Evolutionary conservation across 2,797 vertebrate genomes (phyloP), one percentile per base, ranked within the genome.

Genomic region (Columba guinea): DNA sequence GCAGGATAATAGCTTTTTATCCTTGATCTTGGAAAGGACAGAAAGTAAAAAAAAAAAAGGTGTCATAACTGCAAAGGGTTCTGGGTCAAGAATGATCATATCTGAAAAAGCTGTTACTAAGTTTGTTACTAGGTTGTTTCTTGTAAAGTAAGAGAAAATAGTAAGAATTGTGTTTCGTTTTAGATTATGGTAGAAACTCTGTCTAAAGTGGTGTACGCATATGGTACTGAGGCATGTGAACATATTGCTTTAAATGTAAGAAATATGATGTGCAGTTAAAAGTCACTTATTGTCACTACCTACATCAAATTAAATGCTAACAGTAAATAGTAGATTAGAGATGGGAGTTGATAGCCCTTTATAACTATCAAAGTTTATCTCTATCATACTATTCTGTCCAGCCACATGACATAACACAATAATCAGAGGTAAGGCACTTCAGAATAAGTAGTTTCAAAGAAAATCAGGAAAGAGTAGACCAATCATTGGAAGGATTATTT

Each of bases 11-110:
- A 24, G 15, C 41, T 69, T 68, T 85, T 89, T 81, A 80, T 93
- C 88, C 85, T 92, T 95, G 87, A 93, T 94, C 85, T 89, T 69
- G 32, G 71, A 83, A 89, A 83, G 37, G 68, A 79, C 34, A 88
- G 75, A 59, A 21, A 28, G 56, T 34, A 93, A 74, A 87, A 91
- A 90, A 37, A 37, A 37, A 46, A 41, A 18, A 44, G 16, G 10
- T 67, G 70, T 88, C 70, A 6, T 76, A 87, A 51, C 67, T 63
- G 67, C 7, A 2, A 49, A 41, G 39, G 5, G 21, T 90, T 90
- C 77, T 94, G 64, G 67, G 60, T 94, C 77, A 82, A 58, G 49
- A 74, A 41, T 2, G 3, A 84, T 82, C 26, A 4, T 69, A 53
- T 67, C 79, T 94, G 70, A 70, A 91, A 88, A 73, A 73, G 11